These are phyloP conservation scores for Elysia chlorotica DNA, from an alignment of 1,140 invertebrate genomes.

Conservation along the genomic window DNA sequence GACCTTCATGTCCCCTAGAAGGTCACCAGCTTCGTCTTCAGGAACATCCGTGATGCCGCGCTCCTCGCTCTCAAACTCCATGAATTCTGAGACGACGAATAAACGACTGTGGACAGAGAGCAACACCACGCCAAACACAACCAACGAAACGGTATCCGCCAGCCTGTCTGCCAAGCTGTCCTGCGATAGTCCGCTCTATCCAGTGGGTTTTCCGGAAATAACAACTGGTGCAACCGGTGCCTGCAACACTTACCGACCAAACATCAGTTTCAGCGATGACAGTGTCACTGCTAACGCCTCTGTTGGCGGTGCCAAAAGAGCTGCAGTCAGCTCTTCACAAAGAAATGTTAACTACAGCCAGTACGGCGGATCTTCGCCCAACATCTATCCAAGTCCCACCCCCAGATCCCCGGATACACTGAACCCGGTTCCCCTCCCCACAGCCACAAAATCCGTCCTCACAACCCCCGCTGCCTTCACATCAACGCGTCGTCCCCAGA, in stretches of 20 bases:
- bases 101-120: constrained; percentile 4
- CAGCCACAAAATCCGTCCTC: not conserved
- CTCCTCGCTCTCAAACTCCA: constrained; percentile 3
- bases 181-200: not conserved
- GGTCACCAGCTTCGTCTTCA: not conserved
- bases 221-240: not conserved
- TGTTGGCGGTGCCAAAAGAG: constrained; percentile 29
- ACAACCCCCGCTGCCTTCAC: not conserved
- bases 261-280: constrained; percentile 57
- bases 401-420: not conserved
- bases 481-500: not conserved
- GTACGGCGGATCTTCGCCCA: too few relatives aligned
- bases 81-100: not conserved
- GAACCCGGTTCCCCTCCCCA: not conserved
- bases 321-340: not conserved
- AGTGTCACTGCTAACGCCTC: constrained; percentile 54
- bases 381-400: not conserved
- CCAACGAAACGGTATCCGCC: not conserved
- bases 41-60: not conserved
- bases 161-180: constrained; percentile 1
- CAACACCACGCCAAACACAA: not conserved
- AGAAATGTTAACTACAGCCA: too few relatives aligned
- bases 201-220: not conserved
- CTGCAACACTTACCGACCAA: constrained; percentile 33
- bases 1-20: constrained; percentile 4